Base-by-base conservation (phyloP, 1,140 invertebrate species). In the Holotrichia oblita region DNA sequence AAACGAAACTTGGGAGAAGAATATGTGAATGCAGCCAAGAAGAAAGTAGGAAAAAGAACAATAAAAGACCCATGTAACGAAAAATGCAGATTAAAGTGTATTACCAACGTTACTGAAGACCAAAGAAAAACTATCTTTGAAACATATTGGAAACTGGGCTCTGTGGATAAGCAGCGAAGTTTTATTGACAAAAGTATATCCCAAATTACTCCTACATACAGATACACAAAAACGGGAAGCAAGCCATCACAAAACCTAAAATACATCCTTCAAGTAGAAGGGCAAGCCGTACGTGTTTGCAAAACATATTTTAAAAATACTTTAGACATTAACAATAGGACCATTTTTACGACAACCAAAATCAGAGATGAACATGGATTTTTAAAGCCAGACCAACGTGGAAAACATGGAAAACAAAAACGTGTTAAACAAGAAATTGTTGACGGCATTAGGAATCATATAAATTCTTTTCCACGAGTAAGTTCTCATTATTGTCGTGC, bases 281-380 rank as follows among this genome's bases (percentile, higher is more conserved):
- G 40, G 6, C 17, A 44, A 17, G 27, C 27, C 27, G 48, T 76
- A 7, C 74, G 48, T 27, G 75, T 77, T 12, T 59, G 75, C 17
- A 77, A 59, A 44, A 42, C 44, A 44, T 77, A 55, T 27, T 77
- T 77, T 44, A 42, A 75, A 20, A 75, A 75, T 75, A 61, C 44
- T 27, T 77, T 77, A 40, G 75, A 22, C n/a, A 40, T 77, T 59
- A 77, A 42, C 17, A 22, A 77, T 59, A 42, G 75, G 12, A 61
- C 59, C 20, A 77, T 77, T 48, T 20, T 17, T 48, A 77, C 42
- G 6, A 77, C 75, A 61, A 40, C 59, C 7, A 22, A n/a, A 12
- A 77, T 59, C 14, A 55, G 14, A n/a, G 24, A 76, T 76, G 41
- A 24, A 17, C 17, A 59, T 34, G 48, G 44, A 48, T 55, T 55